These are phyloP conservation scores for Micoletzkya japonica DNA, from an alignment of 2,888 invertebrate genomes.

Conservation along the genomic window DNA sequence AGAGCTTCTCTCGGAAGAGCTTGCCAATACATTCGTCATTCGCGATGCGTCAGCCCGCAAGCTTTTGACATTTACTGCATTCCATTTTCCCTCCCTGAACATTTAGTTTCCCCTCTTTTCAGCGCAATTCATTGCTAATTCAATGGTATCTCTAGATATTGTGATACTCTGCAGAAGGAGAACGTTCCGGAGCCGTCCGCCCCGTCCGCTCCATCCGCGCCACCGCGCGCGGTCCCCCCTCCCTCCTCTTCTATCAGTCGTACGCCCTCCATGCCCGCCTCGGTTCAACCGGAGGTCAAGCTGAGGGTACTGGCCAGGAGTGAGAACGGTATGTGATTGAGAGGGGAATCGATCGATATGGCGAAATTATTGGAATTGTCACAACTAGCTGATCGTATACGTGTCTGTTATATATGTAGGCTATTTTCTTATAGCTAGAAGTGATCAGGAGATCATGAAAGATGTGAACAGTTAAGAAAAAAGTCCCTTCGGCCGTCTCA, in stretches of 20 bases:
- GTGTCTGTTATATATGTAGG: too few species aligned
- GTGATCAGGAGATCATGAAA: too few species aligned
- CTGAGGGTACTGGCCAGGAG: conserved; percentile 23
- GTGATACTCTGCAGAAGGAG: conserved; percentile 11
- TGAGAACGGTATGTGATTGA: conserved; percentile 19
- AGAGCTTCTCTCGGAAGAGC: not conserved
- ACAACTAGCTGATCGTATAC: too few species aligned
- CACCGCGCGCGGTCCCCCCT: not conserved
- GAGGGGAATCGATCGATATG: too few species aligned
- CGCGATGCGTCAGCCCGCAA: too few species aligned
- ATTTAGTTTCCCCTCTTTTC: not conserved
- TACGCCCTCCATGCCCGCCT: conserved; percentile 10
- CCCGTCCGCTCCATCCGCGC: not conserved
- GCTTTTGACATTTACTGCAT: too few species aligned
- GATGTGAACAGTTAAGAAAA: too few species aligned
- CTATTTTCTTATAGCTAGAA: too few species aligned
- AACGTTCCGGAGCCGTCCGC: conserved; percentile 15
- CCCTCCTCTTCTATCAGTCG: not conserved
- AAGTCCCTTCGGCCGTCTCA: too few species aligned
- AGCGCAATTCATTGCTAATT: not conserved
- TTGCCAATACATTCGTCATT: not conserved
- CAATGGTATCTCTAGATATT: not conserved
- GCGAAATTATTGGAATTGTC: too few species aligned
- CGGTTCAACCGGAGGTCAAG: conserved; percentile 6
- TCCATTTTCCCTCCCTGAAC: not conserved